Percentiles rank a stretch among this genome's conserved stretches.
Evolutionary conservation across 2,888 invertebrate genomes (phyloP).

Genomic region (Gnatocerus cornutus): DNA sequence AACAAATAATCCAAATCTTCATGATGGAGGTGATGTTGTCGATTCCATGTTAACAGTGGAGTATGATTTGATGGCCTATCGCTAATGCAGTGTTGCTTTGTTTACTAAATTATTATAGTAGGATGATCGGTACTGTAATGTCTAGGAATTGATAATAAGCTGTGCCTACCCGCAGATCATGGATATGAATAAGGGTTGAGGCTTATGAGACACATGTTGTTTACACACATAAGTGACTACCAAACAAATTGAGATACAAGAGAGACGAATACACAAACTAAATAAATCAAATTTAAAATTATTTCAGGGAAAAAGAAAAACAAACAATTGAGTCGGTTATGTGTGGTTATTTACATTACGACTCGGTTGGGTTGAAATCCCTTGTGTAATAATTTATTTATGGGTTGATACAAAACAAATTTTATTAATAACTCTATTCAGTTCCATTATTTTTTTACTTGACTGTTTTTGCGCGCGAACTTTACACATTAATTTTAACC

Average conservation of each 20-base stretch:
- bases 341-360: conserved; percentile 32
- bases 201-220: conserved; percentile 43
- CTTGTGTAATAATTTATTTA: conserved; percentile 41
- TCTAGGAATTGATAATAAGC: conserved; percentile 45
- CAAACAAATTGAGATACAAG: conserved; percentile 44
- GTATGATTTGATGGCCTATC: neutral
- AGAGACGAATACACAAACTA: conserved; percentile 19
- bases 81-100: conserved; percentile 19
- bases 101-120: conserved; percentile 44
- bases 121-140: conserved; percentile 26
- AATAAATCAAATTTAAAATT: conserved; percentile 40
- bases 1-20: neutral
- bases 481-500: conserved; percentile 31
- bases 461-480: conserved; percentile 16
- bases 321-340: conserved; percentile 31
- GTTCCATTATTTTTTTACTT: conserved; percentile 36
- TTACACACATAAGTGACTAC: conserved; percentile 44
- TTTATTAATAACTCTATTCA: conserved; percentile 32
- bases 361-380: conserved; percentile 22
- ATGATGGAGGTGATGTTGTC: neutral
- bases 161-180: conserved; percentile 41
- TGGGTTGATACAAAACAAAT: conserved; percentile 35
- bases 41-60: neutral
- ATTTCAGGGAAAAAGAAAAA: conserved; percentile 34
- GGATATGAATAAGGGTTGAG: conserved; percentile 43